Base-by-base conservation (phyloP, 2,797 vertebrate species). In the Tragopan temminckii region DNA sequence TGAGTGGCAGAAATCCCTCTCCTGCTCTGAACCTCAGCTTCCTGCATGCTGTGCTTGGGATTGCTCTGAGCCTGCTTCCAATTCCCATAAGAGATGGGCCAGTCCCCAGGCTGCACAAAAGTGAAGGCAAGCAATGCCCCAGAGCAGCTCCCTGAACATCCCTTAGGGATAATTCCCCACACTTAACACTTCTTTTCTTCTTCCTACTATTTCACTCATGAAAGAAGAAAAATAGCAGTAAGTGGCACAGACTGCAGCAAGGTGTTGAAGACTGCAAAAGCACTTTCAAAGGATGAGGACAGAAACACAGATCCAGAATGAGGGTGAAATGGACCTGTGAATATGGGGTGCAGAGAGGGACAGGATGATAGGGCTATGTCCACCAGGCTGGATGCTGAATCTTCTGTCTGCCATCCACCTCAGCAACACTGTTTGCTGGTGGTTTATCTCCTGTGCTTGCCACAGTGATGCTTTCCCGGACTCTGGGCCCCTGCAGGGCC, bases 381-480 rank as follows among this genome's bases (percentile, higher is more conserved):
- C 2, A 1, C 20, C 6, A 48, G 38, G 16, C 52, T 6, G 1
- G 42, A 36, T 1, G 0, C 66, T 3, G 58, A 21, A 53, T 31
- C 29, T 53, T 29, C 71, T 77, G 48, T 35, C 7, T n/a, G 36
- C 75, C 23, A 33, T 79, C 67, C 57, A 78, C 71, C 80, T 0
- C 4, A 7, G 7, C 5, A 5, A 72, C 1, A 0, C 19, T 80
- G 61, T 71, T 90, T 90, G 76, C 90, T 88, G 1, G 3, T 55
- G 59, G 82, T 90, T 96, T 96, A 93, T 94, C 95, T 93, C 83
- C 74, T 8, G 6, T 4, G 7, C 89, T 92, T 5, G 1, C 45
- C n/a, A 3, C 16, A 5, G 82, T 3, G 19, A 82, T 11, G 9
- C 59, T 74, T 45, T 45, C 69, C 64, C 55, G 16, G 1, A 77